A percentile compares a stretch with the other conserved stretches of the same genome.
phyloP scores from a whole-genome alignment of 2,888 invertebrate species.

The Cataglyphis rosenhaueri region DNA sequence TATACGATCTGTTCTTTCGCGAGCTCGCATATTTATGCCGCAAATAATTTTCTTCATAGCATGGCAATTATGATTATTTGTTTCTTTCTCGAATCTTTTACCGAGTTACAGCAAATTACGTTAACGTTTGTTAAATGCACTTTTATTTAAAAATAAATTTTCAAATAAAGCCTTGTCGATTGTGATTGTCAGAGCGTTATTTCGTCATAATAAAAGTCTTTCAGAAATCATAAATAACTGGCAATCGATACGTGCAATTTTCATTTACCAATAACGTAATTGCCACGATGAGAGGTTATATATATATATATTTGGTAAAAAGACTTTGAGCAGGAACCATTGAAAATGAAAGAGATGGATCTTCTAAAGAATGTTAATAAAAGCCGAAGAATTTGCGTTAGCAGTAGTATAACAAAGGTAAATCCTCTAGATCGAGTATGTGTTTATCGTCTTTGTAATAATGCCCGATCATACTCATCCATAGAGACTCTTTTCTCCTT shows the following conservation, averaged over 20 bases:
- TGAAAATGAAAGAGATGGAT: not conserved
- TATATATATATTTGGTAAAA: not conserved
- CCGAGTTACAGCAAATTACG: not conserved
- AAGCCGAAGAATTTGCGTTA: slow-evolving; percentile 23
- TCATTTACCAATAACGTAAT: not conserved
- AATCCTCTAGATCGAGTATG: not conserved
- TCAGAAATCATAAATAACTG: slow-evolving; percentile 2
- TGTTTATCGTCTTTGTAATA: slow-evolving; percentile 32
- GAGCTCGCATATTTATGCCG: slow-evolving; percentile 1
- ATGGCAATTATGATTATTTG: not conserved
- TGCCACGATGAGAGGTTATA: not conserved
- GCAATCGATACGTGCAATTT: not conserved
- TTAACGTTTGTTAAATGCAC: not conserved
- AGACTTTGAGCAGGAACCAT: not conserved
- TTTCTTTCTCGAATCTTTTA: not conserved
- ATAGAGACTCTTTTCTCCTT: slow-evolving; percentile 57
- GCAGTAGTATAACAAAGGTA: not conserved
- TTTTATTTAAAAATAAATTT: slow-evolving; percentile 15
- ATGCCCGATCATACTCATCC: slow-evolving; percentile 25
- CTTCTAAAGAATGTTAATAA: slow-evolving; percentile 46
- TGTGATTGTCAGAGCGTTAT: not conserved
- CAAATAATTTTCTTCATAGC: not conserved
- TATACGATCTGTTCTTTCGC: slow-evolving; percentile 9
- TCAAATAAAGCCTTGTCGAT: not conserved
- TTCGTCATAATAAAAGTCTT: not conserved